Base-by-base conservation (phyloP, 2,797 vertebrate genomes). In the Sebastes hubbsi region DNA sequence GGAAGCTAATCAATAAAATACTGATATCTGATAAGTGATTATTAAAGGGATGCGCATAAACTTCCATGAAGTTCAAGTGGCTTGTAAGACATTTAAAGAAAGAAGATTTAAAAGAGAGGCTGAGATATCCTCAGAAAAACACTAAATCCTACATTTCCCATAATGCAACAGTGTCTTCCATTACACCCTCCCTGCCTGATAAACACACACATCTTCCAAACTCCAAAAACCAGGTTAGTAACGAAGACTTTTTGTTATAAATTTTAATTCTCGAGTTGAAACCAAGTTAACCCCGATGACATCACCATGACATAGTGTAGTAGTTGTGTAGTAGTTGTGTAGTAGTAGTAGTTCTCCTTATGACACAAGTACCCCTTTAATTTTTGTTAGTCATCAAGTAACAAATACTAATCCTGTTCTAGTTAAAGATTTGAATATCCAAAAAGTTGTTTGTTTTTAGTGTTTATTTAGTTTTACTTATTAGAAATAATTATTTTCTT, bases 141-240 rank as follows among this genome's bases (percentile, higher is more conserved):
- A 36, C 9, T 32, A 5, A 1, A 32, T 38, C n/a, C 69, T 78
- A 69, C 64, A 82, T 58, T 84, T 66, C 73, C 84, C 84, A 87
- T 2, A 52, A 86, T 78, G 66, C 81, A 73, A 10, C 5, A 36
- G 27, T 30, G 12, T 7, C 42, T 46, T 60, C 29, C 30, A 73
- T 14, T 46, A 52, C 4, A 54, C 20, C 24, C 27, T 24, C 13
- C n/a, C 2, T 25, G 20, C 7, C 3, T 20, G 8, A 30, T 3
- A 29, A 29, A 59, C 32, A 30, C 1, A 14, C 14, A 32, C 16
- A 13, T 6, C 13, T 7, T 27, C 3, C 4, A 72, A 34, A 61
- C 66, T 36, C 14, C 11, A 16, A 12, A 32, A 4, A 8, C 11
- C 0, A 6, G 24, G 12, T 42, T 46, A 27, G 18, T 18, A 12